A percentile compares a stretch with the other conserved stretches of the same genome.
Conservation (phyloP, 2,888 invertebrate genomes). For the Amitus sp. region DNA sequence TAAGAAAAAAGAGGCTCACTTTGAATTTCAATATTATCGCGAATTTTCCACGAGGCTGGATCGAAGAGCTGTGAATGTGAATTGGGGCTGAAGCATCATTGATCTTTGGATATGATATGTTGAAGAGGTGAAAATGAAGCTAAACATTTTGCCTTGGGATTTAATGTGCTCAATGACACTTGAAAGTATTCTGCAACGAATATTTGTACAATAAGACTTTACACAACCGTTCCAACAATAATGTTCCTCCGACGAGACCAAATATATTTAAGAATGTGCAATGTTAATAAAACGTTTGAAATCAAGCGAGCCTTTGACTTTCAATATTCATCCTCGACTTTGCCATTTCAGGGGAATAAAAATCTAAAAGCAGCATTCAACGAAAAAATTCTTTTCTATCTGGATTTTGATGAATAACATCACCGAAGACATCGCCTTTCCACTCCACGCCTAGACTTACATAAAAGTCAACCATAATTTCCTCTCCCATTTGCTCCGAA, state of each 20-base stretch:
- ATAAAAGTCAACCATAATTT: neutral
- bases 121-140: too few relatives aligned
- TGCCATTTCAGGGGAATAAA: too few relatives aligned
- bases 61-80: too few relatives aligned
- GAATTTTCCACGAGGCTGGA: too few relatives aligned
- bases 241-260: constrained; percentile 60
- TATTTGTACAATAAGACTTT: constrained; percentile 19
- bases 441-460: neutral
- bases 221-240: constrained; percentile 47
- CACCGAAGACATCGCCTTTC: neutral
- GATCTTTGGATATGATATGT: too few relatives aligned
- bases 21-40: too few relatives aligned
- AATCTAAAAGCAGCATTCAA: too few relatives aligned
- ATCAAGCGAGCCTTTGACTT: neutral
- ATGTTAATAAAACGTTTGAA: constrained; percentile 53
- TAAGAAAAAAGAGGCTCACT: too few relatives aligned
- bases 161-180: neutral
- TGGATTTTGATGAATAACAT: neutral
- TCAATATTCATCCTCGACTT: neutral
- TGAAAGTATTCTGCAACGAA: neutral
- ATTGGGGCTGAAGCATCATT: too few relatives aligned
- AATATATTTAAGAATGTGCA: constrained; percentile 61
- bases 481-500: neutral
- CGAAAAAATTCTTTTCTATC: neutral
- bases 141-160: neutral